Conservation (phyloP, 2,888 invertebrate species). For the Orthosia cruda region DNA sequence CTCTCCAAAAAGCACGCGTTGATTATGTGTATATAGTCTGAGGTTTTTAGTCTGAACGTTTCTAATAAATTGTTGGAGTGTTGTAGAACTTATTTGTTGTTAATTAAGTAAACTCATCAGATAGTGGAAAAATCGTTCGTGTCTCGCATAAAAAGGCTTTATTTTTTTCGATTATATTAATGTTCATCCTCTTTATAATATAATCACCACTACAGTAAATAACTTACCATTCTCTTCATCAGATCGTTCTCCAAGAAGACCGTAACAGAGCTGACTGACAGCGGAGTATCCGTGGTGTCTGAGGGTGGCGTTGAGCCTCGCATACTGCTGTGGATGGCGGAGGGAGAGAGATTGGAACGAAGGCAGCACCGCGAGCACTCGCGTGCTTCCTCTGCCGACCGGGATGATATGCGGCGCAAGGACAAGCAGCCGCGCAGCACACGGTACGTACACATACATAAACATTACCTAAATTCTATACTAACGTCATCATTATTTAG, state of each 20-base stretch:
- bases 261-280: slow-evolving; percentile 94
- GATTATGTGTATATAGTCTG: too few relatives aligned
- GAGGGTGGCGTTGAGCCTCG: slow-evolving; percentile 59
- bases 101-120: too few relatives aligned
- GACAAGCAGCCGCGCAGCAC: slow-evolving; percentile 65
- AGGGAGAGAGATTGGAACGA: slow-evolving; percentile 69
- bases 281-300: slow-evolving; percentile 89
- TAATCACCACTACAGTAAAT: neutral
- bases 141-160: too few relatives aligned
- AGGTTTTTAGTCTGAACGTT: too few relatives aligned
- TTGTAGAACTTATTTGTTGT: too few relatives aligned
- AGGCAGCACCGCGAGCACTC: slow-evolving; percentile 69
- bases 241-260: slow-evolving; percentile 94
- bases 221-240: neutral
- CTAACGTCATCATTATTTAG: too few relatives aligned
- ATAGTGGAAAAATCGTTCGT: too few relatives aligned
- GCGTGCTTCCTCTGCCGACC: slow-evolving; percentile 79
- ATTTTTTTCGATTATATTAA: too few relatives aligned
- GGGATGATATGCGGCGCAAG: slow-evolving; percentile 76
- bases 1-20: too few relatives aligned
- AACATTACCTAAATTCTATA: too few relatives aligned
- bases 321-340: slow-evolving; percentile 87
- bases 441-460: slow-evolving; percentile 31
- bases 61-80: too few relatives aligned
- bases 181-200: too few relatives aligned